phyloP scores from a whole-genome alignment of 2,888 invertebrate species.

The Tridacna gigas region DNA sequence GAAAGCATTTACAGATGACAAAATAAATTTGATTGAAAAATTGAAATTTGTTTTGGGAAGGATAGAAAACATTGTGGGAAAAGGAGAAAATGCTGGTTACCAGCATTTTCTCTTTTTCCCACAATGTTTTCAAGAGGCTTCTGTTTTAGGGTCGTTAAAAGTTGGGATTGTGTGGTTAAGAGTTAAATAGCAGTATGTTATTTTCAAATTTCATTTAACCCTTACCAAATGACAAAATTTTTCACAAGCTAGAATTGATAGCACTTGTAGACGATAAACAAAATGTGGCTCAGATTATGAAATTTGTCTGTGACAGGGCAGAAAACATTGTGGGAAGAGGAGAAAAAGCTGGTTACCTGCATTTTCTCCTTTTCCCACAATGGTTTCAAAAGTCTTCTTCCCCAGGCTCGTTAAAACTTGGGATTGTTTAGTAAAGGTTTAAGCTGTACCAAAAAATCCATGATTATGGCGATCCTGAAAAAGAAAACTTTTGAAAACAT shows the following conservation, averaged over 20 bases:
- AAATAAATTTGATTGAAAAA: neutral
- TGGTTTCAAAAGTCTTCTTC: neutral
- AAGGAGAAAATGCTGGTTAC: neutral
- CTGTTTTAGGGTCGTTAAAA: neutral
- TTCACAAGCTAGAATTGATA: too few relatives aligned
- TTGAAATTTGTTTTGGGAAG: neutral
- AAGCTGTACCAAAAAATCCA: too few relatives aligned
- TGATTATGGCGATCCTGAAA: too few relatives aligned
- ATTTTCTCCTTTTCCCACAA: neutral
- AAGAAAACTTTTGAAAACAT: too few relatives aligned
- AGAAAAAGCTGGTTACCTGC: neutral
- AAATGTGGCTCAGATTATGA: too few relatives aligned
- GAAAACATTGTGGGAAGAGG: neutral
- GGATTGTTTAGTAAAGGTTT: too few relatives aligned
- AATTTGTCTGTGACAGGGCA: neutral
- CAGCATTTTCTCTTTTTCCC: neutral
- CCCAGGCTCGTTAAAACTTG: too few relatives aligned
- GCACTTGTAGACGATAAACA: too few relatives aligned
- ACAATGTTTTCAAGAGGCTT: neutral
- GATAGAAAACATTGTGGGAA: neutral
- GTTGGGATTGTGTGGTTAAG: neutral
- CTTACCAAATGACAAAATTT: too few relatives aligned
- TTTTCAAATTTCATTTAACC: too few relatives aligned
- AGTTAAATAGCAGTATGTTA: too few relatives aligned
- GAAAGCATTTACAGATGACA: neutral